These are phyloP conservation scores for Polietes domitor DNA, from an alignment of 2,888 invertebrate genomes.

Conservation along the genomic window DNA sequence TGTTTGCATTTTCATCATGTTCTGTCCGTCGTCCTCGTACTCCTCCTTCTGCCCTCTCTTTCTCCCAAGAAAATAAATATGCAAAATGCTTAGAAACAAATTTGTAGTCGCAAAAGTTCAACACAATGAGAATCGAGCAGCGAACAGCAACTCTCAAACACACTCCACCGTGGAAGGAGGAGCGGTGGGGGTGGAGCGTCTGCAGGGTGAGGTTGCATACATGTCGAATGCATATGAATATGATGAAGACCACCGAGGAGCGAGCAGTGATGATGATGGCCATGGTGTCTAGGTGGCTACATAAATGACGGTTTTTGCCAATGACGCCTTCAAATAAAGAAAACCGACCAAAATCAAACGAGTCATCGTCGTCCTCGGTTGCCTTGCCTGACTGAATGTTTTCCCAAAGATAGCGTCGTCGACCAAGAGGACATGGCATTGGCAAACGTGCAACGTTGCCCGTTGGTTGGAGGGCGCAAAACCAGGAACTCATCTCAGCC, in stretches of 20 bases:
- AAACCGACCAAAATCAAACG: slow-evolving; percentile 64
- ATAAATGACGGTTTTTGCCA: slow-evolving; percentile 64
- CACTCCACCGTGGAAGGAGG: slow-evolving; percentile 20
- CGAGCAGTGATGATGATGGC: not conserved
- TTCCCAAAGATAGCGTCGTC: slow-evolving; percentile 50
- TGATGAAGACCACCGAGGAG: slow-evolving; percentile 26
- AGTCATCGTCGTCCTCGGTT: no score
- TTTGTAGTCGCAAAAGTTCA: slow-evolving; percentile 63
- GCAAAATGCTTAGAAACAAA: slow-evolving; percentile 68
- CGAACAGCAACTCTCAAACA: slow-evolving; percentile 27
- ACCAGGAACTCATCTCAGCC: slow-evolving; percentile 29
- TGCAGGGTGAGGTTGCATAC: slow-evolving; percentile 35
- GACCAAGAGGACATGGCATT: not conserved
- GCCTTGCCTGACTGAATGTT: slow-evolving; percentile 59
- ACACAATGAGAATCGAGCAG: slow-evolving; percentile 57
- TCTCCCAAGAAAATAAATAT: slow-evolving; percentile 62
- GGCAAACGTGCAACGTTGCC: no score
- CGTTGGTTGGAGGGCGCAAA: no score
- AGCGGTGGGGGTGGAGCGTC: not conserved
- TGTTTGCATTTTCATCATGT: slow-evolving; percentile 61
- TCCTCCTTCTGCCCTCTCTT: not conserved
- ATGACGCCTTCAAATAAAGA: slow-evolving; percentile 66
- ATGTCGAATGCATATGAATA: slow-evolving; percentile 51
- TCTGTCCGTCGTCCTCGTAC: not conserved
- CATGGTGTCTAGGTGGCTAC: not conserved